Evolutionary conservation across 1,140 invertebrate genomes (phyloP).

Genomic region (Eciton burchellii): DNA sequence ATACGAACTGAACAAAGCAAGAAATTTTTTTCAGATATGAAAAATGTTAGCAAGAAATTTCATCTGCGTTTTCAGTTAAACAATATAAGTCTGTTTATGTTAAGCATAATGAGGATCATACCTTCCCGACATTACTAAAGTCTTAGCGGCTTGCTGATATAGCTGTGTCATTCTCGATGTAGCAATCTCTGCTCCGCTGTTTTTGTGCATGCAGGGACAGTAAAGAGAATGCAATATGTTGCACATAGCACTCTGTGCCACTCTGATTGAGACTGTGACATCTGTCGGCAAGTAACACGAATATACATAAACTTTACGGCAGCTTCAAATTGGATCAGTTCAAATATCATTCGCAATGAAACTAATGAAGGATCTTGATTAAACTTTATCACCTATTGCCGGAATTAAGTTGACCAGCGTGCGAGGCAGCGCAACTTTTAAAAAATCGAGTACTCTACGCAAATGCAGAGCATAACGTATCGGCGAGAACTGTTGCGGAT

Average conservation of each 20-base stretch:
- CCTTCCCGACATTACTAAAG: slow-evolving; percentile 86
- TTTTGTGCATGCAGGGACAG: slow-evolving; percentile 90
- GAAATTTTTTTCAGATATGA: background rate
- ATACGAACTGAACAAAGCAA: background rate
- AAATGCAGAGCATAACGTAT: slow-evolving; percentile 88
- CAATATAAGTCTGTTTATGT: background rate
- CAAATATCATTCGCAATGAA: no score
- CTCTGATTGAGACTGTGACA: slow-evolving; percentile 89
- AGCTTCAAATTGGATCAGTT: no score
- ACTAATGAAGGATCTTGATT: background rate
- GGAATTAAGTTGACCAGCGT: slow-evolving; percentile 92
- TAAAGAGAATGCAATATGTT: slow-evolving; percentile 89
- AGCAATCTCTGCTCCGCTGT: slow-evolving; percentile 86
- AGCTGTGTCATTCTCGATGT: slow-evolving; percentile 86
- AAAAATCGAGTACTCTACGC: slow-evolving; percentile 88
- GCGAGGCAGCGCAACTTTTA: slow-evolving; percentile 89
- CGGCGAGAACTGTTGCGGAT: slow-evolving; percentile 87
- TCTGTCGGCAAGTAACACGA: slow-evolving; percentile 83
- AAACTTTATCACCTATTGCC: slow-evolving; percentile 88
- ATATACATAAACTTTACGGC: slow-evolving; percentile 1
- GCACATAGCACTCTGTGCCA: slow-evolving; percentile 89
- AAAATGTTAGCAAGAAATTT: background rate
- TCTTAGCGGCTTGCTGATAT: slow-evolving; percentile 88
- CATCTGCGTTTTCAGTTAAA: background rate
- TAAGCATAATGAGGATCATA: slow-evolving; percentile 42